A percentile compares a stretch with the other conserved stretches of the same genome.
Evolutionary conservation across 2,888 invertebrate genomes (phyloP).

Genomic region (Drosophila imparisetae): DNA sequence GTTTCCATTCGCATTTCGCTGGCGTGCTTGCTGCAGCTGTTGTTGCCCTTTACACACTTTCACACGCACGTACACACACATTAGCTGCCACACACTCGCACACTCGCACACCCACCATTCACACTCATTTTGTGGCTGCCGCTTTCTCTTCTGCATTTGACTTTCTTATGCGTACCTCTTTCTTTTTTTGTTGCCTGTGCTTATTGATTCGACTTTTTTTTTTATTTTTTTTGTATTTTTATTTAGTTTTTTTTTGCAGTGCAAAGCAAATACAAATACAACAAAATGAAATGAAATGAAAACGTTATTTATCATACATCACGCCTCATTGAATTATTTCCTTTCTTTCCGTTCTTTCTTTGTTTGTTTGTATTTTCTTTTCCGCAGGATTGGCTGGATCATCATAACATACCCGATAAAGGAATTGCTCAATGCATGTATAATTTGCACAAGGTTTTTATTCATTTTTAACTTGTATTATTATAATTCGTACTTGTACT

Average conservation of each 20-base stretch:
- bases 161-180: conserved; percentile 25
- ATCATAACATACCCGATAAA: conserved; percentile 84
- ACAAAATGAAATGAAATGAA: conserved; percentile 25
- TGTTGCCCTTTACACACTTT: conserved; percentile 22
- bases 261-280: conserved; percentile 3
- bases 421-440: conserved; percentile 85
- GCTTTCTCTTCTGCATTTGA: conserved; percentile 22
- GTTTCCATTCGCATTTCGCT: conserved; percentile 36
- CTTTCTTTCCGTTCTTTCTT: conserved; percentile 34
- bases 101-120: conserved; percentile 24
- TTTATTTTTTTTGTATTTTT: conserved; percentile 3
- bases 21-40: conserved; percentile 26
- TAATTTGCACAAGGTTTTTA: conserved; percentile 85
- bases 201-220: conserved; percentile 25
- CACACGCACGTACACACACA: conserved; percentile 7
- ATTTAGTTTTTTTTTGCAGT: conserved; percentile 6
- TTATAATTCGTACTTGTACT: conserved; percentile 12
- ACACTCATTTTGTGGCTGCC: conserved; percentile 24
- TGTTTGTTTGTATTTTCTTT: conserved; percentile 63
- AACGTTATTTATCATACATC: conserved; percentile 54
- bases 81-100: conserved; percentile 10
- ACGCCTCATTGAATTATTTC: conserved; percentile 69
- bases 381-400: conserved; percentile 85
- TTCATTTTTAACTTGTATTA: conserved; percentile 53
- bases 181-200: conserved; percentile 19